These are phyloP conservation scores for Rhea americana DNA, from an alignment of 2,113 vertebrate species.

Conservation along the genomic window DNA sequence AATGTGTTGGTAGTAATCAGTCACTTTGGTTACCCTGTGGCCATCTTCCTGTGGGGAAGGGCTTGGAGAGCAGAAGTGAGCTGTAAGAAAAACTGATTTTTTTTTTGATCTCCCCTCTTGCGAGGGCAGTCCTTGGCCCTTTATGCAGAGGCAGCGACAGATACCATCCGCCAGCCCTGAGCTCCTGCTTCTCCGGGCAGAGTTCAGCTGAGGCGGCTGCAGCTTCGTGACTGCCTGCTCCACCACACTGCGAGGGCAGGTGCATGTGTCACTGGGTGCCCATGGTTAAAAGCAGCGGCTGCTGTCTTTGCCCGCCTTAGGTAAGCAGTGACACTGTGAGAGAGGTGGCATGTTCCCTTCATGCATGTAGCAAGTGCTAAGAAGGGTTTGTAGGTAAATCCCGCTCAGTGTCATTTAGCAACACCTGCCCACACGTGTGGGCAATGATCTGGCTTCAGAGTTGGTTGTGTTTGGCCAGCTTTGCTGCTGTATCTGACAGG, in stretches of 20 bases:
- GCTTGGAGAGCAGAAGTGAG: background rate
- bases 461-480: background rate
- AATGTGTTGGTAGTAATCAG: background rate
- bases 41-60: background rate
- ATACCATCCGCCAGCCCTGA: background rate
- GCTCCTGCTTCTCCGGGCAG: background rate
- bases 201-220: background rate
- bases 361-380: background rate
- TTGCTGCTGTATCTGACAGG: background rate
- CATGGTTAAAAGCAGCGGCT: background rate
- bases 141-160: background rate
- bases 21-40: background rate
- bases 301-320: background rate
- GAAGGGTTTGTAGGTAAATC: background rate
- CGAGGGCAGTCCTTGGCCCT: background rate
- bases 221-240: background rate
- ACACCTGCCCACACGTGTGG: background rate
- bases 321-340: too few relatives aligned
- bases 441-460: background rate
- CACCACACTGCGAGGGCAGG: background rate
- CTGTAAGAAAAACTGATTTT: background rate
- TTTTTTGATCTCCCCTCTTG: background rate
- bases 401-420: background rate
- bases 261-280: background rate
- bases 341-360: background rate